These are phyloP conservation scores for Prionace glauca DNA, from an alignment of 2,797 vertebrate genomes.

Conservation along the genomic window DNA sequence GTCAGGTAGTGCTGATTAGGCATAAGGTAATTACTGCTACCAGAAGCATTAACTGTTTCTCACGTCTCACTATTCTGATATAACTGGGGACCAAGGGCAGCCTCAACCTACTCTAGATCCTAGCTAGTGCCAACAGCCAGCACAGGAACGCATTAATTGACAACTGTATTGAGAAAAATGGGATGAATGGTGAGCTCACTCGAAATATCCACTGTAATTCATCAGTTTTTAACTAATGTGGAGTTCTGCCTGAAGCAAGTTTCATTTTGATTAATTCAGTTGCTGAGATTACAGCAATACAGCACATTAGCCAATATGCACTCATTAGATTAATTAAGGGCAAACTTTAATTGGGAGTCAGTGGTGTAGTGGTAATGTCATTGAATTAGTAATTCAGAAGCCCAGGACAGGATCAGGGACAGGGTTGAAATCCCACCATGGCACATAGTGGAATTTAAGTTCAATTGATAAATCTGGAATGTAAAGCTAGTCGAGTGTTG, in stretches of 20 bases:
- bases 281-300: not conserved
- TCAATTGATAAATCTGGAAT: too few species aligned
- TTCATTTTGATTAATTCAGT: not conserved
- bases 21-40: not conserved
- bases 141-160: not conserved
- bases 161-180: not conserved
- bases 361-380: too few species aligned
- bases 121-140: not conserved
- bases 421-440: too few species aligned
- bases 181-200: not conserved
- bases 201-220: not conserved
- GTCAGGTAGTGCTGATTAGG: not conserved
- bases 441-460: too few species aligned
- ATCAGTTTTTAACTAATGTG: not conserved
- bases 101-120: not conserved
- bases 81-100: not conserved
- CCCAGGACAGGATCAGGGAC: too few species aligned
- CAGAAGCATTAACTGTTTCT: not conserved
- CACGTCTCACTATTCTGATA: not conserved
- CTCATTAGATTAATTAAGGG: not conserved
- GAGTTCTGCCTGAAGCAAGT: not conserved
- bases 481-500: too few species aligned
- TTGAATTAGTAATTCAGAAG: too few species aligned
- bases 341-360: not conserved
- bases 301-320: not conserved